Percentiles rank a stretch among this genome's conserved stretches.
phyloP scores from a whole-genome alignment of 2,888 invertebrate species.

The Chelonus formosanus region DNA sequence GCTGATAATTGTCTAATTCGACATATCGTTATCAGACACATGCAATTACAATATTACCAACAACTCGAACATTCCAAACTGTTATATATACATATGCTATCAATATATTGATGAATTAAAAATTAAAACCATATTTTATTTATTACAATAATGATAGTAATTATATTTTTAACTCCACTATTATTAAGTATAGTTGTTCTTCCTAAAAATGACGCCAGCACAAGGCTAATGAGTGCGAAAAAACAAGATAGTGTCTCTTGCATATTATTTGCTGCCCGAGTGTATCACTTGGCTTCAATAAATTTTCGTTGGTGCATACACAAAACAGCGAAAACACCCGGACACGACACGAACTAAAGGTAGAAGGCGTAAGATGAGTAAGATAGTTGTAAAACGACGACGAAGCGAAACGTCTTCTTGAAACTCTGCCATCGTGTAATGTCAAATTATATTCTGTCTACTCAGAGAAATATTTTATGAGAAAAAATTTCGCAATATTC shows the following conservation, averaged over 20 bases:
- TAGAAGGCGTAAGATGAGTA: not conserved
- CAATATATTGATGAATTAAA: not conserved
- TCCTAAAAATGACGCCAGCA: too few relatives aligned
- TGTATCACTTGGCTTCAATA: conserved; percentile 35
- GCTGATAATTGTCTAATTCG: conserved; percentile 27
- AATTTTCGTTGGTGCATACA: conserved; percentile 27
- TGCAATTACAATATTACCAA: not conserved
- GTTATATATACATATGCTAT: conserved; percentile 4
- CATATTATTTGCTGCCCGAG: conserved; percentile 24
- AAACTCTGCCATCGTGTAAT: conserved; percentile 27
- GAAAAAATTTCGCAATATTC: conserved; percentile 4
- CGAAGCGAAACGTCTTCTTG: conserved; percentile 22
- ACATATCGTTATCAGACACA: conserved; percentile 10
- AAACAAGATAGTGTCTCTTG: conserved; percentile 9
- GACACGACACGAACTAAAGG: conserved; percentile 26
- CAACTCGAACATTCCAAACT: not conserved
- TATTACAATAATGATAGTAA: too few relatives aligned
- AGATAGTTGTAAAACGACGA: conserved; percentile 1
- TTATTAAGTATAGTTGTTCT: too few relatives aligned
- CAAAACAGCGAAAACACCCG: conserved; percentile 33
- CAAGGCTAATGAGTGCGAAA: not conserved
- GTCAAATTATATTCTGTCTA: conserved; percentile 19
- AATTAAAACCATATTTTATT: too few relatives aligned
- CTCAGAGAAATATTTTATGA: conserved; percentile 1
- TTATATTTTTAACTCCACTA: too few relatives aligned